Percentiles rank a stretch among this genome's conserved stretches.
Conservation (phyloP, 2,113 vertebrate species). For the Datnioides undecimradiatus region DNA sequence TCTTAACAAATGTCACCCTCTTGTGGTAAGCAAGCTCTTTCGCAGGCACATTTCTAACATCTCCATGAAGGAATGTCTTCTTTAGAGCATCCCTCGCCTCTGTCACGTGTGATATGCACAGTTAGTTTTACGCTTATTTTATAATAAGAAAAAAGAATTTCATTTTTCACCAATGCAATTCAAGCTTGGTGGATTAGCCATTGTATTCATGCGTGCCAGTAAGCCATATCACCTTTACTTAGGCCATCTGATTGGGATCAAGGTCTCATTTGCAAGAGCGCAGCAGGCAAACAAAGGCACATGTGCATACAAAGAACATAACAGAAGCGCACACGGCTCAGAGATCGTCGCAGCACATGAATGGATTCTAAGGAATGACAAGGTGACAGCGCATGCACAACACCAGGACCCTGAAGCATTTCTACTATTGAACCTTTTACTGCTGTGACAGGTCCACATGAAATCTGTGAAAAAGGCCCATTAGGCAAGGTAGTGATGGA, state of each 20-base stretch:
- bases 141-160: too few relatives aligned
- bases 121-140: not conserved
- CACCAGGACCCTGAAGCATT: not conserved
- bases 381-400: not conserved
- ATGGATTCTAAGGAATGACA: not conserved
- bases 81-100: not conserved
- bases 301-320: not conserved
- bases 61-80: not conserved
- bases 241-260: not conserved
- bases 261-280: not conserved
- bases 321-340: not conserved
- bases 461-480: not conserved
- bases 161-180: too few relatives aligned
- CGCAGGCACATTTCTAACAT: conserved; percentile 1
- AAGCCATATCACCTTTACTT: not conserved
- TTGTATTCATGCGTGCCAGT: not conserved
- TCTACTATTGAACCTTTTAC: too few relatives aligned
- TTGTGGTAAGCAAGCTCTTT: conserved; percentile 38
- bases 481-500: not conserved
- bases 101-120: not conserved
- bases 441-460: too few relatives aligned
- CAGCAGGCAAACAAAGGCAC: not conserved
- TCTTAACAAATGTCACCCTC: conserved; percentile 56
- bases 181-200: too few relatives aligned
- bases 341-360: not conserved